These are phyloP conservation scores for Anisognathus igniventris DNA, from an alignment of 2,797 vertebrate species.

Conservation along the genomic window DNA sequence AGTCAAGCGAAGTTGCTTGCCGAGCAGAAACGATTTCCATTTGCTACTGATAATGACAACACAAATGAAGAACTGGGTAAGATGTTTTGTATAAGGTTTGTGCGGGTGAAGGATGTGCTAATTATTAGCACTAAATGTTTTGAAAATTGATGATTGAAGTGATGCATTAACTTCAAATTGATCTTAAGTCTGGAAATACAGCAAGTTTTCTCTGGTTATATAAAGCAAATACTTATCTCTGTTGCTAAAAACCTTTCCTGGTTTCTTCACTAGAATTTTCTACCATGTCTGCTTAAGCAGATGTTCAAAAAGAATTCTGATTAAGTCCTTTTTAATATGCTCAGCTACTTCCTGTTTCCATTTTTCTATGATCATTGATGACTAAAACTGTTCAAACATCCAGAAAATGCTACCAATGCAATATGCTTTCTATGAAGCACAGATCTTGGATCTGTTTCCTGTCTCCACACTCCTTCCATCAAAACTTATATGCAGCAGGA, in stretches of 20 bases:
- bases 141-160: neutral
- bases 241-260: neutral
- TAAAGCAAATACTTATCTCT: neutral
- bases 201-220: neutral
- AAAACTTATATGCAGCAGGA: neutral
- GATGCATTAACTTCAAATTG: neutral
- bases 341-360: neutral
- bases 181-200: neutral
- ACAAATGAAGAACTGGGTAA: slow-evolving; percentile 94
- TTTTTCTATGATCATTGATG: neutral
- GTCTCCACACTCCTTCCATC: neutral
- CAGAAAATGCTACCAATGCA: neutral
- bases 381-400: neutral
- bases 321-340: neutral
- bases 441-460: neutral
- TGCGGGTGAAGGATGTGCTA: neutral
- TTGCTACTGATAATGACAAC: slow-evolving; percentile 87
- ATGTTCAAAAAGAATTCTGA: neutral
- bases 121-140: neutral
- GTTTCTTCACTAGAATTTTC: neutral
- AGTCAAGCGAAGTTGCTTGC: slow-evolving; percentile 92
- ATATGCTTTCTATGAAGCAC: neutral
- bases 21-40: slow-evolving; percentile 92
- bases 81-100: slow-evolving; percentile 17
- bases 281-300: neutral